phyloP scores from a whole-genome alignment of 2,888 invertebrate species.

The Sclerodermus sp. region DNA sequence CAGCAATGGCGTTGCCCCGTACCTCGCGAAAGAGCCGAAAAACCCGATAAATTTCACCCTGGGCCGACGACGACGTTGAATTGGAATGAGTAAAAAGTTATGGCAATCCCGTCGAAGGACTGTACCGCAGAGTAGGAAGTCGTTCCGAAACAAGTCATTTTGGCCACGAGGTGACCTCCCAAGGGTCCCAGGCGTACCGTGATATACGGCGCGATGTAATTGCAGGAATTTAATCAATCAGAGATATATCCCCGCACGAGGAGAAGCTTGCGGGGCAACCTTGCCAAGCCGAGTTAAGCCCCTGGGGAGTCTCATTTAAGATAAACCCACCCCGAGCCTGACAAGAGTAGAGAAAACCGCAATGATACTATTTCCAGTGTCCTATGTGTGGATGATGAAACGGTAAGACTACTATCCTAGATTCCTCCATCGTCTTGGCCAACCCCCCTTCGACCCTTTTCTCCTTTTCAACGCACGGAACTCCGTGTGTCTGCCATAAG shows the following conservation, averaged over 20 bases:
- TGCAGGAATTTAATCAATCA: constrained; percentile 55
- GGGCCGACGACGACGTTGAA: not conserved
- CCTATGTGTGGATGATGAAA: constrained; percentile 38
- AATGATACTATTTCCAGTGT: constrained; percentile 10
- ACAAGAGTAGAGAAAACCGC: constrained; percentile 23
- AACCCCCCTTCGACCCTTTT: constrained; percentile 6
- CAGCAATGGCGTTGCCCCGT: no score
- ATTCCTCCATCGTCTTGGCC: constrained; percentile 28
- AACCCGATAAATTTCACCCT: no score
- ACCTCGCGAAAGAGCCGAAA: no score
- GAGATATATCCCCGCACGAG: constrained; percentile 38
- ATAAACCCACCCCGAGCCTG: constrained; percentile 32
- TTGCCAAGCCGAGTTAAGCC: constrained; percentile 44
- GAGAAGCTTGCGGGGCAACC: constrained; percentile 28
- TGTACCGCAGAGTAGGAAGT: no score
- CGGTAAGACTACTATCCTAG: constrained; percentile 40
- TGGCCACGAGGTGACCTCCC: constrained; percentile 19
- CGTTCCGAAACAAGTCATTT: constrained; percentile 18
- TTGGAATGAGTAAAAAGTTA: not conserved
- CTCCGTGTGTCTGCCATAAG: no score
- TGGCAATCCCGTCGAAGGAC: no score
- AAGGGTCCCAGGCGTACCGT: constrained; percentile 24
- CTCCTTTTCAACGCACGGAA: no score
- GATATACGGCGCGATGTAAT: constrained; percentile 51
- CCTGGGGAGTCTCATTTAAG: constrained; percentile 44